Evolutionary conservation across 2,113 vertebrate species (phyloP), one percentile per base, ranked within the genome.

Genomic region (Heterotilapia buettikoferi): DNA sequence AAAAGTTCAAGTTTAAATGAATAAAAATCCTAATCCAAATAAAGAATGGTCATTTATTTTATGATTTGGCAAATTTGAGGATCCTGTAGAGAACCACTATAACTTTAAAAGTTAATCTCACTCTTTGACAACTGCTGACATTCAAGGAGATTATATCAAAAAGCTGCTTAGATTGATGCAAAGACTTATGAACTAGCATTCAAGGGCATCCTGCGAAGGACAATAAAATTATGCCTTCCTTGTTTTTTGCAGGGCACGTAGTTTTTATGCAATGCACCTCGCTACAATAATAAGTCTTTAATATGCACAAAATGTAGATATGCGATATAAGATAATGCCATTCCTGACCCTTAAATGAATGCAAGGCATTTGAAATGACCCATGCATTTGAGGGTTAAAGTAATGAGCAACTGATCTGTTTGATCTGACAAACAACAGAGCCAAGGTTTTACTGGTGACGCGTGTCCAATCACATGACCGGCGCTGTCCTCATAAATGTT

Each of bases 121-220:
- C 90, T 95, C 89, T 96, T 95, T 95, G 93, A 95, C 94, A 92
- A 93, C 86, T 93, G 84, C 84, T 96, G 92, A 91, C 88, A 93
- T 91, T 92, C 88, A 96, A 89, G 40, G 43, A 90, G 92, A 91
- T 95, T 95, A 95, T 93, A 93, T 83, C 47, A 82, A 90, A 94
- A 95, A 94, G 92, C 92, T 90, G 92, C 92, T 96, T 95, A 95
- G 89, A 81, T 54, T 91, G 79, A 84, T 94, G 85, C 89, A 92
- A 63, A 89, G 84, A 93, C 89, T 92, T 91, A 76, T 91, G 84
- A 95, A 93, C 86, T 87, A 80, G 80, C 45, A 31, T 88, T 90
- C 90, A 95, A 95, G 93, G 94, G 8, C 92, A 89, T 88, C 38
- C 33, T 63, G 68, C 86, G 52, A 91, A 92, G 73, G 87, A 54